Evolutionary conservation across 2,888 invertebrate genomes (phyloP).

Genomic region (Sympetrum striolatum): DNA sequence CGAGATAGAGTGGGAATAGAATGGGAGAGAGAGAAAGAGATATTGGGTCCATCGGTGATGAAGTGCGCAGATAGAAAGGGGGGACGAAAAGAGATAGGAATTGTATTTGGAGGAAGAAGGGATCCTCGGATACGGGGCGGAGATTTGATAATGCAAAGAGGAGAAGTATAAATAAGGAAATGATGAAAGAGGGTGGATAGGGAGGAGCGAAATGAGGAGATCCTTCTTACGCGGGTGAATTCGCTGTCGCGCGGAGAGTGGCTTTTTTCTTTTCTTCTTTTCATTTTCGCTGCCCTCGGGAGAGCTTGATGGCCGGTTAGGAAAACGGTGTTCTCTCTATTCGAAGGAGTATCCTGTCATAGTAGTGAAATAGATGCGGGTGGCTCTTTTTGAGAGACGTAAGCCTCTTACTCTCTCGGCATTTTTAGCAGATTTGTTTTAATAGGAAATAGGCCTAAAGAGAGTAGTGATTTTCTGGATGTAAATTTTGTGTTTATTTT

Average conservation of each 20-base stretch:
- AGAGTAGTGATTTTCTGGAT: too few species aligned
- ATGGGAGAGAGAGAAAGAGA: background rate
- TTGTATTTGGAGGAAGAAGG: slow-evolving; percentile 8
- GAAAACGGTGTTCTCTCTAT: too few species aligned
- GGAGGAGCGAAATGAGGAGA: background rate
- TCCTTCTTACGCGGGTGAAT: background rate
- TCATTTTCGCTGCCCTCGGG: too few species aligned
- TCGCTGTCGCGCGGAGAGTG: background rate
- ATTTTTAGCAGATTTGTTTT: too few species aligned
- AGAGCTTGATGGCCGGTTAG: too few species aligned
- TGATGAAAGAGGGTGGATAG: background rate
- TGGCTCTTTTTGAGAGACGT: too few species aligned
- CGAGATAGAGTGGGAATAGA: background rate
- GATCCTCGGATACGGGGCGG: background rate
- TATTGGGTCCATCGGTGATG: background rate
- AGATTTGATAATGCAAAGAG: slow-evolving; percentile 26
- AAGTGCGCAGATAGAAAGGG: slow-evolving; percentile 9
- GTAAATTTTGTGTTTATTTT: too few species aligned
- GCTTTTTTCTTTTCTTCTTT: background rate
- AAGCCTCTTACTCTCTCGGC: too few species aligned
- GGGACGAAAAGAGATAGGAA: slow-evolving; percentile 16
- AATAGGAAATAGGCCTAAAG: too few species aligned
- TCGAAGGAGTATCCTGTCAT: too few species aligned
- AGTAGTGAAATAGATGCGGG: too few species aligned
- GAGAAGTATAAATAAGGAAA: slow-evolving; percentile 23